Conservation (phyloP, 2,113 vertebrate species). For the Polypterus senegalus region DNA sequence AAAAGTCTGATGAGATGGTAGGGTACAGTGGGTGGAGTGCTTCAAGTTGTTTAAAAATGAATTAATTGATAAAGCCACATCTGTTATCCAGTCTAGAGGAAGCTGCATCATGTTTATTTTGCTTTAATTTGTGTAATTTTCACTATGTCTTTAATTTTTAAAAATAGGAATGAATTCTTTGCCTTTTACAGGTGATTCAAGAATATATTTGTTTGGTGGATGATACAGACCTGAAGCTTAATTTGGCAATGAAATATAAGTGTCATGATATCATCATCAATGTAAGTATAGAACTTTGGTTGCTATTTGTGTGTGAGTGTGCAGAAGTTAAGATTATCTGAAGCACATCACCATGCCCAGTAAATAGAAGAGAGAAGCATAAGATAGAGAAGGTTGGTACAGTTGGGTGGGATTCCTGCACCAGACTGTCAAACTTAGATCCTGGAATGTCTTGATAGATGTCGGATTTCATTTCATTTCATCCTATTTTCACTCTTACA, state of each 20-base stretch:
- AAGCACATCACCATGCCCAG: not conserved
- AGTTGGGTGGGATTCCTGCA: no score
- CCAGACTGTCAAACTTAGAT: no score
- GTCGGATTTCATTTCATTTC: no score
- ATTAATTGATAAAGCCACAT: no score
- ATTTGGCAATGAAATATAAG: slow-evolving; percentile 77
- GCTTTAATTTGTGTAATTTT: no score
- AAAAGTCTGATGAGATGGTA: not conserved
- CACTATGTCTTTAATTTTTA: no score
- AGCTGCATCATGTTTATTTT: no score
- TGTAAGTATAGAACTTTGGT: slow-evolving; percentile 40
- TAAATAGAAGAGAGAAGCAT: not conserved
- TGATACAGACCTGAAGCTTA: slow-evolving; percentile 65
- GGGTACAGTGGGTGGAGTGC: not conserved
- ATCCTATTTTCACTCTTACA: no score
- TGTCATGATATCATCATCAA: slow-evolving; percentile 88
- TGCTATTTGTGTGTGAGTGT: not conserved
- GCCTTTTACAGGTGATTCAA: slow-evolving; percentile 62
- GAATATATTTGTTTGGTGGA: slow-evolving; percentile 78
- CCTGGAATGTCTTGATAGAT: no score
- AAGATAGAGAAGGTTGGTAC: no score
- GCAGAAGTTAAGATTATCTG: not conserved
- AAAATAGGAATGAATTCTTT: not conserved
- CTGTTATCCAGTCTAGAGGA: no score
- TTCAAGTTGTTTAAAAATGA: not conserved